A percentile compares a stretch with the other conserved stretches of the same genome.
Evolutionary conservation across 2,888 invertebrate genomes (phyloP).

Genomic region (Stenodema calcarata): DNA sequence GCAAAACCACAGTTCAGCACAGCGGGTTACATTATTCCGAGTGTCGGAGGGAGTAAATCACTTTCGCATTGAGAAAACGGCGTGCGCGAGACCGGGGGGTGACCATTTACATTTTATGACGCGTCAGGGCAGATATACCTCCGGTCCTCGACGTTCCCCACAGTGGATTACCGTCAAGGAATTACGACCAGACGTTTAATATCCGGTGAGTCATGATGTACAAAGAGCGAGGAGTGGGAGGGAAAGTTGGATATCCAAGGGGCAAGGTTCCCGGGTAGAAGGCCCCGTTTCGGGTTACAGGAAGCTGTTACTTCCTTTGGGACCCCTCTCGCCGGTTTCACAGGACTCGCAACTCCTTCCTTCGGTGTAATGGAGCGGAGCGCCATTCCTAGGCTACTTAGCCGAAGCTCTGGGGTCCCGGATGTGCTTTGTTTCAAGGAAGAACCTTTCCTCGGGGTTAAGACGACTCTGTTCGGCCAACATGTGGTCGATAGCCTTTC

Average conservation of each 20-base stretch:
- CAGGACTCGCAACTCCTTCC: background rate
- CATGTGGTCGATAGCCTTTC: background rate
- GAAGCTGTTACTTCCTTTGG: background rate
- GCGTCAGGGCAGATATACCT: background rate
- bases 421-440: background rate
- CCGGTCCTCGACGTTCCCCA: background rate
- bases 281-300: background rate
- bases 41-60: background rate
- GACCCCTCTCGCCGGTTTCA: background rate
- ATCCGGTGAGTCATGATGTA: background rate
- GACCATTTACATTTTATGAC: constrained; percentile 18
- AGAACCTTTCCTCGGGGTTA: background rate
- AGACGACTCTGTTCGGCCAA: background rate
- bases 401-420: background rate
- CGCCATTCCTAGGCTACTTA: background rate
- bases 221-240: background rate
- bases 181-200: constrained; percentile 25
- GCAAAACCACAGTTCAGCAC: background rate
- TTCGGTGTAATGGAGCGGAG: background rate
- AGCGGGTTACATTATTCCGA: background rate
- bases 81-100: background rate
- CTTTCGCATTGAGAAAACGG: background rate
- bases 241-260: background rate
- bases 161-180: constrained; percentile 8
- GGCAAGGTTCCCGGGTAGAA: background rate